These are phyloP conservation scores for Camelus bactrianus DNA, from an alignment of 2,113 vertebrate genomes.

Conservation along the genomic window DNA sequence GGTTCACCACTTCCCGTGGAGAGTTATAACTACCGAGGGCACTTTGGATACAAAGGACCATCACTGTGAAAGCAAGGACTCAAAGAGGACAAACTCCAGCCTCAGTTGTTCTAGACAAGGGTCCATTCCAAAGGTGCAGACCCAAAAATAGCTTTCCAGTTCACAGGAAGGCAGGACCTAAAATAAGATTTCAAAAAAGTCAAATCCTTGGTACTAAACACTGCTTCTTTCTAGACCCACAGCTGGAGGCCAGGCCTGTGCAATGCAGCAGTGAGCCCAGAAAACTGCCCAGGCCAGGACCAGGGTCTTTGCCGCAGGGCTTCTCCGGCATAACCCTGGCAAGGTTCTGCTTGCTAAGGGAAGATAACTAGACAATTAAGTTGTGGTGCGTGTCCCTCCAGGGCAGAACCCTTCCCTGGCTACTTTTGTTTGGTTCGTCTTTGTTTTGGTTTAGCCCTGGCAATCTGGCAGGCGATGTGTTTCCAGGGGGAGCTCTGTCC, in stretches of 20 bases:
- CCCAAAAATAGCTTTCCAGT: not conserved
- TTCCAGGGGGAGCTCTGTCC: constrained; percentile 77
- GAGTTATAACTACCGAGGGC: not conserved
- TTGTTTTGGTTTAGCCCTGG: constrained; percentile 82
- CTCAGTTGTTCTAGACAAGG: not conserved
- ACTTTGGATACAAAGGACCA: not conserved
- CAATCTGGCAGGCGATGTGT: constrained; percentile 76
- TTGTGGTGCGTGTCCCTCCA: not conserved
- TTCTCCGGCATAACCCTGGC: not conserved
- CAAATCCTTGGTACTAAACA: not conserved
- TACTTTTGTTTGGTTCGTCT: constrained; percentile 76
- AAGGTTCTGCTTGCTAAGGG: not conserved
- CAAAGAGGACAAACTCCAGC: not conserved
- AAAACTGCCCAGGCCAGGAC: not conserved
- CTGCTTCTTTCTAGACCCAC: not conserved
- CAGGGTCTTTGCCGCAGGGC: not conserved
- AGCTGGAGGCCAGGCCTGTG: not conserved
- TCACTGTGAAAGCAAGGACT: not conserved
- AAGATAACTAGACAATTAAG: not conserved
- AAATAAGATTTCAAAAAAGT: constrained; percentile 52
- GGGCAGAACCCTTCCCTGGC: constrained; percentile 57
- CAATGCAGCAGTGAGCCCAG: not conserved
- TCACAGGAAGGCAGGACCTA: constrained; percentile 1
- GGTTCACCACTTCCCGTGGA: not conserved
- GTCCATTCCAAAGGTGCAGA: not conserved